Percentiles rank a stretch among this genome's conserved stretches.
Evolutionary conservation across 2,888 invertebrate genomes (phyloP).

Genomic region (Sepiola atlantica): DNA sequence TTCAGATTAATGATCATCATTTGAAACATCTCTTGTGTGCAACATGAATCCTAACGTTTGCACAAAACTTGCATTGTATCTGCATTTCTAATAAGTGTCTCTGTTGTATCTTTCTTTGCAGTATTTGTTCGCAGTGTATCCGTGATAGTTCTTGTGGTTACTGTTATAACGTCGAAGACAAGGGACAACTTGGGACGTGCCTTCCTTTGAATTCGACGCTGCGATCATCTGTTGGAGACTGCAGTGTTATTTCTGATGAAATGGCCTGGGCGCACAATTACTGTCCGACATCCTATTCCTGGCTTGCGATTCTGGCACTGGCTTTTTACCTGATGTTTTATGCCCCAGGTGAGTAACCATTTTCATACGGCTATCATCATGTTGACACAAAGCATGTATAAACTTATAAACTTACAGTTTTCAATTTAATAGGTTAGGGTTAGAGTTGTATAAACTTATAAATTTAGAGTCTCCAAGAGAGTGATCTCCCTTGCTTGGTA

Average conservation of each 20-base stretch:
- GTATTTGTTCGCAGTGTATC: neutral
- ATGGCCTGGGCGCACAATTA: conserved; percentile 3
- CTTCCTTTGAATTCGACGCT: neutral
- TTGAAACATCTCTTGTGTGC: neutral
- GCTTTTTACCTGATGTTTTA: conserved; percentile 1
- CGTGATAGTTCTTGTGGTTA: neutral
- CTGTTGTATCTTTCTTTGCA: neutral
- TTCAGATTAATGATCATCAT: neutral
- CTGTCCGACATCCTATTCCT: conserved; percentile 11
- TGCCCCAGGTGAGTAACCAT: neutral
- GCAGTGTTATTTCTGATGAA: neutral
- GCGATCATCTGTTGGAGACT: neutral
- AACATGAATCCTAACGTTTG: neutral
- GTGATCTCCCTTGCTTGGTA: no score
- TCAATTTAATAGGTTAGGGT: no score
- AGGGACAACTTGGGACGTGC: neutral
- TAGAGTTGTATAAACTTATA: no score
- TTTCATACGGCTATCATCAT: no score
- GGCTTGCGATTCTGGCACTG: neutral
- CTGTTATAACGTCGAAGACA: neutral
- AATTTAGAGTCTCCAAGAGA: no score
- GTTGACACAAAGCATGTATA: no score
- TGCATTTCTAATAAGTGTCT: no score
- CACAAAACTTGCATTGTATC: no score
- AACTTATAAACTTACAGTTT: no score